phyloP scores from a whole-genome alignment of 2,113 vertebrate species.

The Smithornis capensis region DNA sequence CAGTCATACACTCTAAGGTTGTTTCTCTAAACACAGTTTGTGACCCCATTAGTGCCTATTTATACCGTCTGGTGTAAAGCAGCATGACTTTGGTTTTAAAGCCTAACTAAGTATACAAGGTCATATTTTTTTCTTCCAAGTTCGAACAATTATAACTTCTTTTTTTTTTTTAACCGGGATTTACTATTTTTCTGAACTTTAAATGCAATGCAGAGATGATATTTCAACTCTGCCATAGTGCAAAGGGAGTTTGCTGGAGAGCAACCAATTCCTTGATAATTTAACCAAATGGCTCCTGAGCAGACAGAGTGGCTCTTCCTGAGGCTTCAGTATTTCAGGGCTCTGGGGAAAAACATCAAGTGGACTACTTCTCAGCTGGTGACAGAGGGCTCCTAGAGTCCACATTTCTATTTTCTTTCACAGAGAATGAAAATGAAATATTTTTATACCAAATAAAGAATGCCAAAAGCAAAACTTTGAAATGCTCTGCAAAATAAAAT shows the following conservation, averaged over 20 bases:
- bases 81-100: not conserved
- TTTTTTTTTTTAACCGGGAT: not conserved
- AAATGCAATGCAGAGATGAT: not conserved
- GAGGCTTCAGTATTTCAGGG: not conserved
- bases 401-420: not conserved
- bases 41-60: not conserved
- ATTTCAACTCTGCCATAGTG: not conserved
- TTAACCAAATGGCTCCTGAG: not conserved
- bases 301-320: not conserved
- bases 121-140: not conserved
- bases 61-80: not conserved
- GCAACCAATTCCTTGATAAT: not conserved
- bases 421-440: not conserved
- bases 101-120: not conserved
- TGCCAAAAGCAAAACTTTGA: not conserved
- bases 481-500: not conserved
- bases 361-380: not conserved
- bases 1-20: rapidly evolving
- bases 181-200: not conserved
- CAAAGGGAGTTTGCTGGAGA: not conserved
- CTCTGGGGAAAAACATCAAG: not conserved
- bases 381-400: not conserved
- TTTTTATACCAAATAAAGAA: not conserved
- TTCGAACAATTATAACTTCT: not conserved
- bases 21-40: not conserved